These are phyloP conservation scores for Nothoprocta perdicaria DNA, from an alignment of 2,113 vertebrate species.

Conservation along the genomic window DNA sequence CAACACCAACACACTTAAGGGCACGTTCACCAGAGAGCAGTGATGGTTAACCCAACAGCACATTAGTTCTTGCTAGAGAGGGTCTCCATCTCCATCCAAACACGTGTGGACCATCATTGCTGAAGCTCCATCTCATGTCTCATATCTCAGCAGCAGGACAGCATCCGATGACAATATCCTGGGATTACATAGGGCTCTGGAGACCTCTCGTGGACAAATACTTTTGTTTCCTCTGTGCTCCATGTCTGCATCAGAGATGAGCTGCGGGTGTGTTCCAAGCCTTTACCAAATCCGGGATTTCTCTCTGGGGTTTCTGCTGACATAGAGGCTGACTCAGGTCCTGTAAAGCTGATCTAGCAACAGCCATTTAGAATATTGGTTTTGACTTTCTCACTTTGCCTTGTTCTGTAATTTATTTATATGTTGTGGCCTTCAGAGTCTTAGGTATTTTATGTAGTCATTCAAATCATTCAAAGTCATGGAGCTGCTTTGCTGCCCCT, in stretches of 20 bases:
- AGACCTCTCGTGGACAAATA: conserved; percentile 73
- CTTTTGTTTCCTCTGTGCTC: not conserved
- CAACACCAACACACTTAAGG: not conserved
- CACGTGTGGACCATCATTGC: no score
- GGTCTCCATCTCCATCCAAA: not conserved
- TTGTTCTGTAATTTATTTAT: not conserved
- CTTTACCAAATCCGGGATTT: not conserved
- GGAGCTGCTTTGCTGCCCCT: not conserved
- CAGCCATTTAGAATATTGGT: not conserved
- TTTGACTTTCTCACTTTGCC: not conserved
- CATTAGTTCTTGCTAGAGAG: no score
- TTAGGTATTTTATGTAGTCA: not conserved
- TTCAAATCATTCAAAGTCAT: not conserved
- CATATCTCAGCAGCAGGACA: not conserved
- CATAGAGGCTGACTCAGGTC: not conserved
- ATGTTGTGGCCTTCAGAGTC: not conserved
- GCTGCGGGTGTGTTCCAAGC: not conserved
- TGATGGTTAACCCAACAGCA: not conserved
- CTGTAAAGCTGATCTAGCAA: not conserved
- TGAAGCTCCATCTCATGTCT: not conserved
- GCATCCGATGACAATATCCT: not conserved
- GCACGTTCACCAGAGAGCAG: not conserved
- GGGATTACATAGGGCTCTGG: conserved; percentile 47
- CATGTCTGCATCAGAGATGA: fast-evolving
- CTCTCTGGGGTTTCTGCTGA: fast-evolving